These are phyloP conservation scores for Ditula angustiorana DNA, from an alignment of 2,888 invertebrate species.

Conservation along the genomic window DNA sequence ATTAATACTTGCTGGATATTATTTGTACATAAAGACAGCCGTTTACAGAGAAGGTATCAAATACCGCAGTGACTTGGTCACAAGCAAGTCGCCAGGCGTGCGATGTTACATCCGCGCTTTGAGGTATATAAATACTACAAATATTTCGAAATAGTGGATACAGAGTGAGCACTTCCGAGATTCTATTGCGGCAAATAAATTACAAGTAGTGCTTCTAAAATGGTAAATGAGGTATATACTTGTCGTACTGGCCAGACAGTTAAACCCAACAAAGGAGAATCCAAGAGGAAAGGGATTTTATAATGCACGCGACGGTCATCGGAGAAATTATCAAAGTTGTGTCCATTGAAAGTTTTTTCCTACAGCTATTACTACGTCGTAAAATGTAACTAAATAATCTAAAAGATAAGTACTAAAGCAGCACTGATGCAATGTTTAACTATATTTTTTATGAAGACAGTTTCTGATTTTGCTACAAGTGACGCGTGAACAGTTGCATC, in stretches of 20 bases:
- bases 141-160: conserved; percentile 29
- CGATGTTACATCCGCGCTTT: conserved; percentile 1
- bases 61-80: conserved; percentile 63
- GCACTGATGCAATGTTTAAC: conserved; percentile 43
- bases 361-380: conserved; percentile 25
- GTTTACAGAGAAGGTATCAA: conserved; percentile 60
- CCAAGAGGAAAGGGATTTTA: conserved; percentile 7
- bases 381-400: conserved; percentile 39
- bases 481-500: conserved; percentile 2
- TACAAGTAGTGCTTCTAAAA: conserved; percentile 21
- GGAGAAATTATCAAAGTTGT: conserved; percentile 9
- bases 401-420: conserved; percentile 54
- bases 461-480: conserved; percentile 13
- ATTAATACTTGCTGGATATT: conserved; percentile 72
- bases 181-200: conserved; percentile 25
- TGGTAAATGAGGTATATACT: conserved; percentile 37
- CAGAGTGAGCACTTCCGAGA: conserved; percentile 32
- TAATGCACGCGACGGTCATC: conserved; percentile 10
- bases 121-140: conserved; percentile 15
- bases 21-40: conserved; percentile 78
- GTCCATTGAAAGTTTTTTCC: conserved; percentile 11
- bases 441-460: conserved; percentile 41
- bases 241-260: conserved; percentile 37
- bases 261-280: conserved; percentile 7
- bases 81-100: conserved; percentile 39